Conservation (phyloP, 2,888 invertebrate species). For the Eupithecia abbreviata region DNA sequence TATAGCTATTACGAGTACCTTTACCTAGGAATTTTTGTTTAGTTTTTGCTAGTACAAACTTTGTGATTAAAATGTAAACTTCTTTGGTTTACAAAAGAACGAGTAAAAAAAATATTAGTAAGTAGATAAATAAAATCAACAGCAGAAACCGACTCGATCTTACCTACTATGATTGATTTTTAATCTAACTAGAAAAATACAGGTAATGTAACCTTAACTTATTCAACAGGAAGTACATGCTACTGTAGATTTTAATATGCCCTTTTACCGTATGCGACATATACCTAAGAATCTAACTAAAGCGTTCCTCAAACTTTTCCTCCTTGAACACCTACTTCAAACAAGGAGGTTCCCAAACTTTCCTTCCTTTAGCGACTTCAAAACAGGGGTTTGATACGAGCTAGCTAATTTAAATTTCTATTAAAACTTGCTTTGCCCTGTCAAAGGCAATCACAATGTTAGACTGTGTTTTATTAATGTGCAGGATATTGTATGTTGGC, state of each 20-base stretch:
- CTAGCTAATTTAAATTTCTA: slow-evolving; percentile 84
- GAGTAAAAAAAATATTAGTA: not conserved
- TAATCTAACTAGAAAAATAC: not conserved
- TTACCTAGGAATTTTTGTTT: not conserved
- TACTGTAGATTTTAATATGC: not conserved
- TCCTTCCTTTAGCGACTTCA: slow-evolving; percentile 37
- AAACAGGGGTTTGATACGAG: slow-evolving; percentile 65
- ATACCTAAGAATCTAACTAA: not conserved
- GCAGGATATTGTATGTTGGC: slow-evolving; percentile 9
- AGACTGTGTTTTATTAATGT: slow-evolving; percentile 46
- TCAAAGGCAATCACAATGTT: slow-evolving; percentile 75
- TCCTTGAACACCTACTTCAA: slow-evolving; percentile 12
- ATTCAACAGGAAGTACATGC: not conserved
- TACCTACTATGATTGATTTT: not conserved
- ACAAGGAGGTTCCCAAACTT: slow-evolving; percentile 26
- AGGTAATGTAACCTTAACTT: not conserved
- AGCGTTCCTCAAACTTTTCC: slow-evolving; percentile 17
- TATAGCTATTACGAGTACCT: not conserved
- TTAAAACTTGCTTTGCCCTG: slow-evolving; percentile 77
- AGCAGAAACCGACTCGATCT: not conserved
- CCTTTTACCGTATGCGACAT: not conserved
- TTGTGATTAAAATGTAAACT: not conserved
- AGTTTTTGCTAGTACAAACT: not conserved
- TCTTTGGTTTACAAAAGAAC: not conserved
- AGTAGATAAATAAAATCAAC: not conserved